Conservation (phyloP, 2,113 vertebrate genomes). For the Eretmochelys imbricata region DNA sequence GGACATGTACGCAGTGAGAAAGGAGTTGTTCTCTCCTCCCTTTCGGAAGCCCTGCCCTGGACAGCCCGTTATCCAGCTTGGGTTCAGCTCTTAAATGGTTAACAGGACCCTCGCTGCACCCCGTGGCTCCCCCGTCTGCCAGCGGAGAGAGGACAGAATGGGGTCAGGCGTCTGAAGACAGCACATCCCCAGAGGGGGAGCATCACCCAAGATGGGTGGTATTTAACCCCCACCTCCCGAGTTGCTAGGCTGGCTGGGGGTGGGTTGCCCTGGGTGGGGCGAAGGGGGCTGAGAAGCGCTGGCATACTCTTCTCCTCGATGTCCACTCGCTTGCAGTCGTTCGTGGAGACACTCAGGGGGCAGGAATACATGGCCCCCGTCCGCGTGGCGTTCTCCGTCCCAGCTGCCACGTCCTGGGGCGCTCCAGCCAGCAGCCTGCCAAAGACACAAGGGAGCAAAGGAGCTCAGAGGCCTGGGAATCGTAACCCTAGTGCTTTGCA, state of each 20-base stretch:
- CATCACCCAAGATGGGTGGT: background rate
- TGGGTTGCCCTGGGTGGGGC: background rate
- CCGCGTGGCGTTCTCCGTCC: slow-evolving; percentile 77
- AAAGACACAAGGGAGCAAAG: accelerated
- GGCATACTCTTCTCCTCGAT: slow-evolving; percentile 85
- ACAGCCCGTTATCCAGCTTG: background rate
- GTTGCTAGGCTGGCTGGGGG: background rate
- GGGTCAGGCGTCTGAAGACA: background rate
- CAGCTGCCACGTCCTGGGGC: slow-evolving; percentile 82
- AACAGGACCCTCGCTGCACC: background rate
- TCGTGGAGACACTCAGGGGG: slow-evolving; percentile 77
- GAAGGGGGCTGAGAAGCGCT: accelerated
- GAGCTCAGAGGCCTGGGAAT: accelerated
- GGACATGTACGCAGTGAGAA: background rate
- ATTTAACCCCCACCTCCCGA: background rate
- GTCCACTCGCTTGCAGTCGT: slow-evolving; percentile 88
- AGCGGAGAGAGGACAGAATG: background rate
- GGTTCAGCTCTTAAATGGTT: background rate
- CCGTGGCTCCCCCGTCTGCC: background rate
- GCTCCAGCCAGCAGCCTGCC: slow-evolving; percentile 89
- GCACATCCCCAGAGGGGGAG: background rate
- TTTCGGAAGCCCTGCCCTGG: background rate
- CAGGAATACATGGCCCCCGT: slow-evolving; percentile 92
- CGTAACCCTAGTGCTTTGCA: background rate
- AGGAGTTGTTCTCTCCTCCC: too few relatives aligned